Base-by-base conservation (phyloP, 2,888 invertebrate genomes). In the Drosophila kanekoi region DNA sequence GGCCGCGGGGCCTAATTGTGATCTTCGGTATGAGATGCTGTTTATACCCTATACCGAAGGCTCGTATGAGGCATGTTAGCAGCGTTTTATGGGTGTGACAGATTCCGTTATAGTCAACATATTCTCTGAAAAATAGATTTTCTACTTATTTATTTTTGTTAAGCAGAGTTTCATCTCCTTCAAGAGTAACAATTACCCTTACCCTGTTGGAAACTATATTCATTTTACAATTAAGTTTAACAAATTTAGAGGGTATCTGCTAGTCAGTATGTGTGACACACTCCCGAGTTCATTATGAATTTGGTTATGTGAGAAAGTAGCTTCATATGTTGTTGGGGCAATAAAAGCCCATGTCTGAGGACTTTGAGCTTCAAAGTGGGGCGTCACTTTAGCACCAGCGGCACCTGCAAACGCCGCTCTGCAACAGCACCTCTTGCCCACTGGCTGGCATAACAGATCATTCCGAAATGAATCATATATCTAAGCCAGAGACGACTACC, bases 401-500 rank as follows among this genome's bases (percentile, higher is more conserved):
- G 68, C 81, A 72, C 63, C 65, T 72, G 72, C 53, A 41, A 35
- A 28, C 28, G 11, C n/a, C 1, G 56, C 51, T 38, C 41, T 18
- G n/a, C 18, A 11, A 13, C 58, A 66, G 38, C 28, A 8, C 47
- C 56, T 47, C 48, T 40, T 40, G 35, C 53, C 76, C 60, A 23
- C 38, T 62, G 72, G 58, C 68, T 65, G 64, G 56, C 72, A 75
- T 65, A 57, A 77, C 66, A 78, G 75, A 85, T 79, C 87, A 77
- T 59, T 70, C 47, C 43, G 51, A 77, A 87, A 72, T 86, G 87
- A 88, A 79, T 88, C 77, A 74, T 58, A 43, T 63, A 70, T 67
- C 63, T 60, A 48, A 52, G 45, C 18, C 49, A 16, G 14, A 48
- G 44, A 64, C 67, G 65, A 57, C 48, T 48, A 70, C 67, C 70